These are phyloP conservation scores for Bufo gargarizans DNA, from an alignment of 2,113 vertebrate species.

Conservation along the genomic window DNA sequence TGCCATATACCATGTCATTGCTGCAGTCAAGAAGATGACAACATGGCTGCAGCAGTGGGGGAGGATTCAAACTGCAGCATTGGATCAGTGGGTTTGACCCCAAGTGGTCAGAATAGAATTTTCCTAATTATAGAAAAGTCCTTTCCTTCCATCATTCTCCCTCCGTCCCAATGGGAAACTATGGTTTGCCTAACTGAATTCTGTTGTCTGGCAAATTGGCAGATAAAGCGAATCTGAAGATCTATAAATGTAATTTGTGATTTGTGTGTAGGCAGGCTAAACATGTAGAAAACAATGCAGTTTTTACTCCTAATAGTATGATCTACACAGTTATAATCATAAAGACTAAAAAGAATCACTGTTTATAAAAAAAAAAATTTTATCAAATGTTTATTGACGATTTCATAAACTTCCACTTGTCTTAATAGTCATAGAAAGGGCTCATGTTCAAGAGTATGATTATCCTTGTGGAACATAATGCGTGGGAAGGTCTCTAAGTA, in stretches of 20 bases:
- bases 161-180: too few relatives aligned
- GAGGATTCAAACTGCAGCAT: too few relatives aligned
- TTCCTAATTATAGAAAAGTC: too few relatives aligned
- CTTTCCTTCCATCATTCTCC: too few relatives aligned
- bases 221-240: background rate
- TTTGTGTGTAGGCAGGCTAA: background rate
- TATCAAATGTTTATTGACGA: background rate
- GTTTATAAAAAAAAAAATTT: background rate
- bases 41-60: too few relatives aligned
- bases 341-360: background rate
- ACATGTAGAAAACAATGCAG: too few relatives aligned
- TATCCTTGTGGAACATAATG: constrained; percentile 39
- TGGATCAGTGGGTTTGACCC: too few relatives aligned
- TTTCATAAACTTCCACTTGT: background rate
- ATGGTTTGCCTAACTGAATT: background rate
- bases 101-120: too few relatives aligned
- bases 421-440: constrained; percentile 45
- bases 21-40: too few relatives aligned
- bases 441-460: constrained; percentile 49
- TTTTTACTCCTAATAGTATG: background rate
- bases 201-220: background rate
- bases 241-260: background rate
- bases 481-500: constrained; percentile 59
- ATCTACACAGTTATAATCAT: background rate
- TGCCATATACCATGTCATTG: too few relatives aligned